Base-by-base conservation (phyloP, 2,113 vertebrate species). In the Enhydra lutris region DNA sequence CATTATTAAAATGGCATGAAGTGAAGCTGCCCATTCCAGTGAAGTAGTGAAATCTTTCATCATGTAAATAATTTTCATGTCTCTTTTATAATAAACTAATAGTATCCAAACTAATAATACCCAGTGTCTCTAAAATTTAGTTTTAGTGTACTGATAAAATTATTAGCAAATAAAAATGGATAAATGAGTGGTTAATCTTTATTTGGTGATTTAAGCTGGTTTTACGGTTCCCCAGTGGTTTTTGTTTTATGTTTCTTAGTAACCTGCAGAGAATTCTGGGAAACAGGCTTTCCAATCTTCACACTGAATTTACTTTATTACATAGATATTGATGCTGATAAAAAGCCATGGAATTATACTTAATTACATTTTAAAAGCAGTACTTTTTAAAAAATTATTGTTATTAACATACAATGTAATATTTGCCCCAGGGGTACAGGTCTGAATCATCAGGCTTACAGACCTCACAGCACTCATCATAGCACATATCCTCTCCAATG, bases 141-240 rank as follows among this genome's bases (percentile, higher is more conserved):
- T 98, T 97, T 96, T 55, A 52, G 84, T 98, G 98, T 98, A 98
- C 80, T 45, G 96, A 97, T 98, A n/a, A 97, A 97, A 98, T 97
- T 86, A 90, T 95, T 93, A 97, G 92, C 81, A 98, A 99, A 99
- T 99, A 99, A 99, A 99, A 98, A 36, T 57, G 84, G 95, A 45
- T 76, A 91, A 97, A 88, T 69, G 59, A 92, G 26, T 89, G 65
- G 74, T 71, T 92, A 89, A 45, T 96, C 78, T 96, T 97, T 52
- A 83, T 93, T 96, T 88, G 82, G 21, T 97, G 50, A 83, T n/a
- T 85, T 65, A 96, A 97, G 21, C 18, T 91, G 82, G 29, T 63
- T 95, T 85, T 94, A 71, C 45, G 29, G 39, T 92, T 94, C 10
- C 86, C n/a, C 10, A 45, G 1, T 85, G 78, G 73, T 34, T 73